phyloP scores from a whole-genome alignment of 2,888 invertebrate species.

The Tromatobia lineatoria region DNA sequence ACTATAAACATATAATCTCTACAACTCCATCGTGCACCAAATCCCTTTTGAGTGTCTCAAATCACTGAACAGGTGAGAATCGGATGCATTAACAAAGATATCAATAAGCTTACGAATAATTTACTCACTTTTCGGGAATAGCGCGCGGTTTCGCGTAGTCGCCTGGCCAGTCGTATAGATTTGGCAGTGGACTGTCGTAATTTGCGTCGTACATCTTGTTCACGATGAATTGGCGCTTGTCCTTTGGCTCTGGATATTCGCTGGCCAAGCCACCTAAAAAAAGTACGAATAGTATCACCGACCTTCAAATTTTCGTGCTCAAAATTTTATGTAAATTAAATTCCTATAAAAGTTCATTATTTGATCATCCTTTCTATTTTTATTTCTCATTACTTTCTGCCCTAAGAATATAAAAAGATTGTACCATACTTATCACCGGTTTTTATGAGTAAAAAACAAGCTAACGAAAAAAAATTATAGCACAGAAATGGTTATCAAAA shows the following conservation, averaged over 20 bases:
- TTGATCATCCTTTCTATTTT: background rate
- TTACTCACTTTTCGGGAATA: constrained; percentile 83
- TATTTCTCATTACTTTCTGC: background rate
- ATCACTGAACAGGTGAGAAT: constrained; percentile 24
- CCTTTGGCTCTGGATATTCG: constrained; percentile 94
- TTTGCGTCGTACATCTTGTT: constrained; percentile 92
- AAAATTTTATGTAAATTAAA: background rate
- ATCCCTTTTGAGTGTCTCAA: constrained; percentile 31
- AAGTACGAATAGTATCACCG: background rate
- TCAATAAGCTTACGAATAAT: background rate
- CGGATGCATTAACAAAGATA: constrained; percentile 21
- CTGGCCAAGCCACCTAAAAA: constrained; percentile 91
- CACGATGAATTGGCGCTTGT: constrained; percentile 90
- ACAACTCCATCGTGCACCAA: constrained; percentile 51
- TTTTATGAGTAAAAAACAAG: too few species aligned
- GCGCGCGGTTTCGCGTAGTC: constrained; percentile 82
- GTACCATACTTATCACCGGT: too few species aligned
- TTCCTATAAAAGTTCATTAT: background rate
- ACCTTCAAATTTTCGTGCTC: background rate
- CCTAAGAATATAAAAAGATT: background rate
- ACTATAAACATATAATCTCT: constrained; percentile 41
- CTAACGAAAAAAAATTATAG: too few species aligned
- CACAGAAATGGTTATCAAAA: too few species aligned
- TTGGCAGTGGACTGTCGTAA: constrained; percentile 92
- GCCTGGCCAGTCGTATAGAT: constrained; percentile 86